Conservation (phyloP, 2,113 vertebrate genomes). For the Onychostoma macrolepis region DNA sequence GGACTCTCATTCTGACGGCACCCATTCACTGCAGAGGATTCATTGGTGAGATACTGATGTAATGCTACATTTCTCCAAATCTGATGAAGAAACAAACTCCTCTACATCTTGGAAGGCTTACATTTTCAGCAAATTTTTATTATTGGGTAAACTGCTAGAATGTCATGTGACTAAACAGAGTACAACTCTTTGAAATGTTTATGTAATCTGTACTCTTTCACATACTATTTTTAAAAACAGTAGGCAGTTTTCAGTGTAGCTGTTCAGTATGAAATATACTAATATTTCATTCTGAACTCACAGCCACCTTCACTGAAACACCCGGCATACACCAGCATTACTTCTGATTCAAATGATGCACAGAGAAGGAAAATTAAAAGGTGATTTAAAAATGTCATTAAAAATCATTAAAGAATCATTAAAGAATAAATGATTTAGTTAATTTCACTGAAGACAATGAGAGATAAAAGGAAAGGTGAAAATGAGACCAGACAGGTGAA, state of each 20-base stretch:
- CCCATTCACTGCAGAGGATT: no score
- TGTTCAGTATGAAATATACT: neutral
- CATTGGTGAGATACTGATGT: no score
- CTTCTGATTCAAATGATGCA: neutral
- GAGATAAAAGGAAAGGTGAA: neutral
- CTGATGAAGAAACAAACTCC: no score
- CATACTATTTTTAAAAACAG: neutral
- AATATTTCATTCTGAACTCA: neutral
- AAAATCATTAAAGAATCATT: neutral
- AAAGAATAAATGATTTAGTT: neutral
- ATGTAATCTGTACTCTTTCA: neutral
- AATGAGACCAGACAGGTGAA: neutral
- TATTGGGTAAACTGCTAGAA: neutral
- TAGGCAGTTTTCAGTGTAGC: neutral
- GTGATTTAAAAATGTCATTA: neutral
- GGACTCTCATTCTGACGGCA: no score
- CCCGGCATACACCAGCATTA: neutral
- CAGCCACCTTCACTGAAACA: neutral
- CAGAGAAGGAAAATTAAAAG: neutral
- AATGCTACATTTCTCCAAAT: no score
- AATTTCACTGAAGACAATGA: neutral
- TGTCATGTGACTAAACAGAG: neutral
- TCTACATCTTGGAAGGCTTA: neutral
- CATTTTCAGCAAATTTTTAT: no score
- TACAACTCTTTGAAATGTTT: neutral